Evolutionary conservation across 2,797 vertebrate species (phyloP).

Genomic region (Sciurus carolinensis): DNA sequence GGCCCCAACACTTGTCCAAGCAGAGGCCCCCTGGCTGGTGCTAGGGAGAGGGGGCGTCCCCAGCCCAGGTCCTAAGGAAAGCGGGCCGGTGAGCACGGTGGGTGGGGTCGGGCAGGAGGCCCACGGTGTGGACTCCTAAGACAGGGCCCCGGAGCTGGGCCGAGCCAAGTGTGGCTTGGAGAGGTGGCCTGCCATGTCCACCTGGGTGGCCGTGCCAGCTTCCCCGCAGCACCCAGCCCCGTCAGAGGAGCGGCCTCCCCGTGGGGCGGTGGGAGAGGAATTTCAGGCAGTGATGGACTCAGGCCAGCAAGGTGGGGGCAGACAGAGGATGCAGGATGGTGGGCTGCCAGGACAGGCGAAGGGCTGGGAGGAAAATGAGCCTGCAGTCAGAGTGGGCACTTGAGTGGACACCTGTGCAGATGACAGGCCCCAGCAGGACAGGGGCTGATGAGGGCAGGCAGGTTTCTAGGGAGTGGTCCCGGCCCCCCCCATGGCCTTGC

Average conservation of each 20-base stretch:
- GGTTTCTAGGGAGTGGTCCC: fast-evolving
- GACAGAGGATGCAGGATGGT: neutral
- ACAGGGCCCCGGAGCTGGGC: neutral
- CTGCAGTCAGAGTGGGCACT: neutral
- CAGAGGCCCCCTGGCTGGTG: neutral
- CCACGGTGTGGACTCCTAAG: no score
- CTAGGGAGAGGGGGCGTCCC: neutral
- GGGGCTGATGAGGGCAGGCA: neutral
- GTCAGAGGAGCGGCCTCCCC: fast-evolving
- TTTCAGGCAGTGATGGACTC: neutral
- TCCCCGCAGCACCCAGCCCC: neutral
- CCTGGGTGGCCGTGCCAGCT: fast-evolving
- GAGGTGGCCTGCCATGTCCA: fast-evolving
- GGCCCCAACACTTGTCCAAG: neutral
- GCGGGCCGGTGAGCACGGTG: neutral
- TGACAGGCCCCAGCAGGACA: neutral
- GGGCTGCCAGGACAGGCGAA: fast-evolving
- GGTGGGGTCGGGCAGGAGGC: neutral
- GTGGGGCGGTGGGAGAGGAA: fast-evolving
- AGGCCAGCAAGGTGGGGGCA: neutral
- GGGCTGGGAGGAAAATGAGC: neutral
- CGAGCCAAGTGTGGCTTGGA: neutral
- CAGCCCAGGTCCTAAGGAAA: neutral
- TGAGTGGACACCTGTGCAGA: neutral
- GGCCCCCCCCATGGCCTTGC: neutral